Evolutionary conservation across 2,888 invertebrate species (phyloP), one percentile per base, ranked within the genome.

Genomic region (Timema podura): DNA sequence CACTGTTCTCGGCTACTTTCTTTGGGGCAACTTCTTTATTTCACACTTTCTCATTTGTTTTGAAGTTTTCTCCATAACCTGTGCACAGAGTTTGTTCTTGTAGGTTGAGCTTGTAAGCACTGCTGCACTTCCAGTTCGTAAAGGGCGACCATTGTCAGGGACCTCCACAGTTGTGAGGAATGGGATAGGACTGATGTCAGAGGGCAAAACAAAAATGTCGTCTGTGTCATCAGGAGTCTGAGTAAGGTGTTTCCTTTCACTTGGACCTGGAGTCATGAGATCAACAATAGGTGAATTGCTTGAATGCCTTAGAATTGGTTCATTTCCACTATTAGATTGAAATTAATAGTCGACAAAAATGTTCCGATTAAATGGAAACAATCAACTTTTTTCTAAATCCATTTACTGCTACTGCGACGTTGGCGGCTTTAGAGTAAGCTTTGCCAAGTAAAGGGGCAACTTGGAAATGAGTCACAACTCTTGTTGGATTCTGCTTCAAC

Each of bases 341-440:
- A 57, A 57, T 30, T 57, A 13, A 57, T 57, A 30, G 16, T 57
- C 3, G 9, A 9, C 15, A 16, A 48, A 65, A 47, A 47, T 48
- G 48, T 47, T 65, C 15, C 13, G 11, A 47, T 65, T 47, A 16
- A 16, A 65, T 46, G 65, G 65, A 16, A 65, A 48, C 2, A 47
- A 47, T 5, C 48, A 46, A 47, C 11, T 47, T 65, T 65, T 65
- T 48, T 7, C 15, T 47, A 30, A 65, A 65, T 46, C 65, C 48
- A 65, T 48, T 65, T 65, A n/a, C 5, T 7, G 48, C 65, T n/a
- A 13, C 47, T 11, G 6, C n/a, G 0, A 65, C 48, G 48, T 13
- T 65, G 7, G 65, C 65, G 16, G 65, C 65, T n/a, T 65, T 65
- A n/a, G 11, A 47, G 16, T 47, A 65, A 47, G 65, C n/a, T 47